phyloP scores from a whole-genome alignment of 2,113 vertebrate species.

The Lepus timidus region DNA sequence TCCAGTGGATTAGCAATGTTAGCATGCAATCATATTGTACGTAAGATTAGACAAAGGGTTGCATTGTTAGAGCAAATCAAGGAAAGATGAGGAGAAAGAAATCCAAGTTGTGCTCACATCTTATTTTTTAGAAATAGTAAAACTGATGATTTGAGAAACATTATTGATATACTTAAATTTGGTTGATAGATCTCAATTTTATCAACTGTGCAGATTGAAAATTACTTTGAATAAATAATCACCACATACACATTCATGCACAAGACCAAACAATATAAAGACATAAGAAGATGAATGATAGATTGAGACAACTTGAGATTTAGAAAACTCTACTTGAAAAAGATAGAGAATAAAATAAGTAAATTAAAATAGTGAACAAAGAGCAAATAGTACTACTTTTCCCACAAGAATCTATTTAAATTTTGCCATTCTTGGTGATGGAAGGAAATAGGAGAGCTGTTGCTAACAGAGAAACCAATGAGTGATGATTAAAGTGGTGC shows the following conservation, averaged over 20 bases:
- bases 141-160: neutral
- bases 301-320: neutral
- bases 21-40: no score
- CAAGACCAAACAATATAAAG: neutral
- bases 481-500: neutral
- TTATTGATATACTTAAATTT: neutral
- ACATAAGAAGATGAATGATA: neutral
- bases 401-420: neutral
- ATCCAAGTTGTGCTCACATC: neutral
- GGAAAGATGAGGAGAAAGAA: neutral
- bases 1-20: neutral
- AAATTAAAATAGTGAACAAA: conserved; percentile 5
- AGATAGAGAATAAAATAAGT: neutral
- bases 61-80: neutral
- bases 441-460: neutral
- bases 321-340: neutral
- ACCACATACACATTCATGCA: neutral
- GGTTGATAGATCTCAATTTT: neutral
- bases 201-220: neutral
- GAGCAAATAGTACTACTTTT: neutral
- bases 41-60: neutral
- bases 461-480: neutral
- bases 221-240: neutral
- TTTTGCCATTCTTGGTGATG: neutral
- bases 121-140: neutral